A percentile compares a stretch with the other conserved stretches of the same genome.
These are phyloP conservation scores for Apolygus lucorum DNA, from an alignment of 1,140 invertebrate genomes.

Conservation along the genomic window DNA sequence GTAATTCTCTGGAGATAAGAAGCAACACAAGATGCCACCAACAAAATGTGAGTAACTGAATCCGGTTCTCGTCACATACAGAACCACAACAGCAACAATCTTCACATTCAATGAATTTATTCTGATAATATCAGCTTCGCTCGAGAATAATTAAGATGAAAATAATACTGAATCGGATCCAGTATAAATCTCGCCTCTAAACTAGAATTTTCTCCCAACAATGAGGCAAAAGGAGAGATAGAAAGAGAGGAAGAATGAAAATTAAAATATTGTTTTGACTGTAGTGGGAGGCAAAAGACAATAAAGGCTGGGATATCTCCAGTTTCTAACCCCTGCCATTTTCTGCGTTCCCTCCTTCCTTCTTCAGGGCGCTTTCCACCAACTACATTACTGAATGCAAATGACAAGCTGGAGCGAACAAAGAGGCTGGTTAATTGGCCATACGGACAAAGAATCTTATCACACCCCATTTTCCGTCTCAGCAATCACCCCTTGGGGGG, in stretches of 20 bases:
- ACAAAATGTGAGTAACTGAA: too few species aligned
- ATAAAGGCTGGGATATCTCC: slow-evolving; percentile 6
- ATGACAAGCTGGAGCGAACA: slow-evolving; percentile 15
- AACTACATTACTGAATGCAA: slow-evolving; percentile 26
- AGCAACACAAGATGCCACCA: too few species aligned
- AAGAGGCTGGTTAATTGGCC: slow-evolving; percentile 25
- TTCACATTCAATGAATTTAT: too few species aligned
- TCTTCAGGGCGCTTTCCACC: not conserved
- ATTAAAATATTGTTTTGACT: not conserved
- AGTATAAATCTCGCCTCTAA: too few species aligned
- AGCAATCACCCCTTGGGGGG: not conserved
- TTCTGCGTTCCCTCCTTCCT: not conserved
- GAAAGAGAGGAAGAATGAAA: not conserved
- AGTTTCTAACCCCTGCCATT: not conserved
- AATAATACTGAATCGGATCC: too few species aligned
- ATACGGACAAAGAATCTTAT: slow-evolving; percentile 26
- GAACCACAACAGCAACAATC: too few species aligned
- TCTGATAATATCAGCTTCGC: too few species aligned
- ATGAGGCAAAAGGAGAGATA: too few species aligned
- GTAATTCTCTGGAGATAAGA: too few species aligned
- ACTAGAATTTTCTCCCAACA: too few species aligned
- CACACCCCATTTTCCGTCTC: slow-evolving; percentile 19
- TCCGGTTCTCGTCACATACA: too few species aligned
- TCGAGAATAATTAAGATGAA: too few species aligned
- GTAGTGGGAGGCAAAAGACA: not conserved